Base-by-base conservation (phyloP, 2,888 invertebrate species). In the Tetranychus piercei region DNA sequence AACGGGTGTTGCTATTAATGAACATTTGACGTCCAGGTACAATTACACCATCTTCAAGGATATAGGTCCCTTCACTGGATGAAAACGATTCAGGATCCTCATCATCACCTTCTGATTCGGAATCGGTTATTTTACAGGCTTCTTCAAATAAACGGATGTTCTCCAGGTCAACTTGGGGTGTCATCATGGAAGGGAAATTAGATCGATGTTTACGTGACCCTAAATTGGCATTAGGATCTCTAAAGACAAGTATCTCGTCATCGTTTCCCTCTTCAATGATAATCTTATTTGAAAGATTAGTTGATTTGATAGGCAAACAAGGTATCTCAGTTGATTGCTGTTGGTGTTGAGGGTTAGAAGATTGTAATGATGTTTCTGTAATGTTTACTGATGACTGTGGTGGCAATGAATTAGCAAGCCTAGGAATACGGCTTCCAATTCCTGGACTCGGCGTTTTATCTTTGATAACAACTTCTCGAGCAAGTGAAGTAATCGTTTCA, bases 401-500 rank as follows among this genome's bases (percentile, higher is more conserved):
- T 20, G 20, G 69, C 22, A 23, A 23, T 69, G 22, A 69, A 22
- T 18, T 22, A 11, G 71, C 18, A n/a, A 74, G 72, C 18, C 74
- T 45, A 23, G 74, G 74, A 34, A 74, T 74, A 64, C 72, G 71
- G n/a, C 72, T 72, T 18, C 66, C 55, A 18, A 76, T 15, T 6
- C 65, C 71, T n/a, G 75, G 75, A 65, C 74, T 74, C 43, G 73
- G 34, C 1, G 65, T 67, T 64, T 77, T 78, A n/a, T 77, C 75
- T 20, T 78, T 73, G 9, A 55, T 55, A 43, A 78, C 76, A 74
- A 78, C 75, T 65, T 83, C 83, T 77, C 84, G 84, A 18, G 86
- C 86, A 77, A 86, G 81, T 76, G 83, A 83, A 76, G 85, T 85
- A 15, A 86, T 86, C 66, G 84, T 84, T 78, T 85, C 85, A 79